phyloP scores from a whole-genome alignment of 2,888 invertebrate genomes.

The Tipula helvola region DNA sequence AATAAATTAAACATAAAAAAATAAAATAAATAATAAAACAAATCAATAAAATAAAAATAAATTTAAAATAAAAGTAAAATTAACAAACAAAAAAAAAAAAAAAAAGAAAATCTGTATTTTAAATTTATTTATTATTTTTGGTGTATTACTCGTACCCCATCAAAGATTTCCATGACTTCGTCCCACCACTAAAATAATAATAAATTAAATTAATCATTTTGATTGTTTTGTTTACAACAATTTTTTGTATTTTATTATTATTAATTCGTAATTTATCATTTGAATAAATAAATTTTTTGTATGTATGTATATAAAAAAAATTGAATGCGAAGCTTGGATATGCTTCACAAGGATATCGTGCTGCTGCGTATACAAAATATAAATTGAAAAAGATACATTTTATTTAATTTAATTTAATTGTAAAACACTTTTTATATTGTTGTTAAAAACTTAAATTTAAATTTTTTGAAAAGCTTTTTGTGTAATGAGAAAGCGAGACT shows the following conservation, averaged over 20 bases:
- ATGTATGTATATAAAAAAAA: not conserved
- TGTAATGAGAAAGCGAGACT: not conserved
- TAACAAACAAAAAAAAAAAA: not conserved
- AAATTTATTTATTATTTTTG: conserved; percentile 7
- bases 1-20: not conserved
- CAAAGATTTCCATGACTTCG: conserved; percentile 93
- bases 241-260: not conserved
- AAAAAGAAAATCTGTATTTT: conserved; percentile 6
- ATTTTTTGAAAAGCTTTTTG: conserved; percentile 6
- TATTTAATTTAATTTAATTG: conserved; percentile 11
- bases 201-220: conserved; percentile 22
- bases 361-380: conserved; percentile 25
- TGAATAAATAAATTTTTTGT: not conserved
- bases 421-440: conserved; percentile 5
- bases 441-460: not conserved
- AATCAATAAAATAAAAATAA: conserved; percentile 6
- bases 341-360: not conserved
- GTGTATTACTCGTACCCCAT: conserved; percentile 61
- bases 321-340: not conserved
- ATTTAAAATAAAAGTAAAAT: not conserved
- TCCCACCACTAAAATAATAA: conserved; percentile 84
- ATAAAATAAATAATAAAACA: not conserved
- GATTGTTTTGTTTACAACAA: not conserved
- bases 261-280: not conserved
- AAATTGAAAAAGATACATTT: conserved; percentile 18